These are phyloP conservation scores for Anoura caudifer DNA, from an alignment of 2,113 vertebrate species.

Conservation along the genomic window DNA sequence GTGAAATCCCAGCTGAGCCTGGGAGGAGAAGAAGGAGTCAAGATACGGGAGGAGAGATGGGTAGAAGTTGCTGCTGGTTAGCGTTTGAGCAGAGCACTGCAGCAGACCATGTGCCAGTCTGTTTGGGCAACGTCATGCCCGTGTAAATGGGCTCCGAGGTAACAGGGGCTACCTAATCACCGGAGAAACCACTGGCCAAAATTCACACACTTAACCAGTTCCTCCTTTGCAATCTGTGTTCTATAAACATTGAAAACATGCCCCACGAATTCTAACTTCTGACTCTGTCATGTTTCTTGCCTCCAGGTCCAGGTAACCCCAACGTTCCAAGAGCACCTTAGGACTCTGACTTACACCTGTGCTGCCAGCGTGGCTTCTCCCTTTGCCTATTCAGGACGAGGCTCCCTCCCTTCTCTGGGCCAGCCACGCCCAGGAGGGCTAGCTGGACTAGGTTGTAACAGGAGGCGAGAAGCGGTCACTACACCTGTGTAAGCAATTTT, in stretches of 20 bases:
- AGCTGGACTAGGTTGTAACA: background rate
- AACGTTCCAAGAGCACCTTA: background rate
- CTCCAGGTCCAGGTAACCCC: background rate
- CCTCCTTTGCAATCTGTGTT: background rate
- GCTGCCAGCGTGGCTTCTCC: background rate
- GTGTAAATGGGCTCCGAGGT: background rate
- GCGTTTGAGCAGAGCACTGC: background rate
- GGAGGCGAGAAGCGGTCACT: background rate
- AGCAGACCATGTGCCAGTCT: background rate
- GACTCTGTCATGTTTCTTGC: background rate
- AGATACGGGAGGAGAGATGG: background rate
- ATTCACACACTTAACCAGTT: background rate
- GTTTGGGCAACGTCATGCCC: too few species aligned
- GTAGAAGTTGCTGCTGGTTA: background rate
- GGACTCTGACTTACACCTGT: background rate
- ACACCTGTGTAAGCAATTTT: background rate
- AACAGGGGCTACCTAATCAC: background rate
- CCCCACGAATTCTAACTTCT: background rate
- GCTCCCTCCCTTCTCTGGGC: background rate
- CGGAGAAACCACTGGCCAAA: background rate
- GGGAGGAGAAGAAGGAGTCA: background rate
- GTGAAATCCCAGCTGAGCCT: background rate
- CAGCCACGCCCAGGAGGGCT: background rate
- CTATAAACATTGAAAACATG: background rate
- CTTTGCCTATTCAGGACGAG: background rate